Conservation (phyloP, 2,888 invertebrate genomes). For the Aplocera efformata region DNA sequence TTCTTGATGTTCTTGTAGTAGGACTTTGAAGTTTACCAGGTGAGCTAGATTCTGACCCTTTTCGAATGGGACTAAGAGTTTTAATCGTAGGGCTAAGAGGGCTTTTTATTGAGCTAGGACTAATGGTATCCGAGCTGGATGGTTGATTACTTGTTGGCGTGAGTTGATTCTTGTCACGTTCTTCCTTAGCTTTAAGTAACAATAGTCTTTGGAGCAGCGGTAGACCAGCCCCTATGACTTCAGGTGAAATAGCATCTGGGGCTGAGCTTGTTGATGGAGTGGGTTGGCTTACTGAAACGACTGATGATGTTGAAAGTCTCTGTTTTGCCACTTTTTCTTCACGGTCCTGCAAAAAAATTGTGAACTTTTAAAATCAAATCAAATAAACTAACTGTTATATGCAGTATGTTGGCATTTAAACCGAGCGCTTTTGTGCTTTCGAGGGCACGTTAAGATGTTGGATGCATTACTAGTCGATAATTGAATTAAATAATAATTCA, state of each 20-base stretch:
- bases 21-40: constrained; percentile 75
- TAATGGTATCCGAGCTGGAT: constrained; percentile 76
- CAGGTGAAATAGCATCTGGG: constrained; percentile 73
- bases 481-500: no score
- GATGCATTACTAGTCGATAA: no score
- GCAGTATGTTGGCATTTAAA: neutral
- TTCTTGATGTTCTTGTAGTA: constrained; percentile 67
- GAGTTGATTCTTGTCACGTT: constrained; percentile 76
- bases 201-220: constrained; percentile 88
- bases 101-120: constrained; percentile 74
- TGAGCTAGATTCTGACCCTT: constrained; percentile 72
- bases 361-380: neutral
- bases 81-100: constrained; percentile 75
- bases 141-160: constrained; percentile 70
- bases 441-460: no score
- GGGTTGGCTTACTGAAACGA: constrained; percentile 72
- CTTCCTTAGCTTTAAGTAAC: constrained; percentile 88
- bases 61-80: constrained; percentile 71
- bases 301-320: constrained; percentile 59
- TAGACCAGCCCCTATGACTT: constrained; percentile 85
- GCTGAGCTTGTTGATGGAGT: constrained; percentile 83
- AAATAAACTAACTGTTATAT: no score
- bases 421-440: no score
- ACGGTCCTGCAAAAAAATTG: constrained; percentile 53
- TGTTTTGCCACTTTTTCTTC: constrained; percentile 76